These are phyloP conservation scores for Myrmecobius fasciatus DNA, from an alignment of 2,113 vertebrate genomes.

Conservation along the genomic window DNA sequence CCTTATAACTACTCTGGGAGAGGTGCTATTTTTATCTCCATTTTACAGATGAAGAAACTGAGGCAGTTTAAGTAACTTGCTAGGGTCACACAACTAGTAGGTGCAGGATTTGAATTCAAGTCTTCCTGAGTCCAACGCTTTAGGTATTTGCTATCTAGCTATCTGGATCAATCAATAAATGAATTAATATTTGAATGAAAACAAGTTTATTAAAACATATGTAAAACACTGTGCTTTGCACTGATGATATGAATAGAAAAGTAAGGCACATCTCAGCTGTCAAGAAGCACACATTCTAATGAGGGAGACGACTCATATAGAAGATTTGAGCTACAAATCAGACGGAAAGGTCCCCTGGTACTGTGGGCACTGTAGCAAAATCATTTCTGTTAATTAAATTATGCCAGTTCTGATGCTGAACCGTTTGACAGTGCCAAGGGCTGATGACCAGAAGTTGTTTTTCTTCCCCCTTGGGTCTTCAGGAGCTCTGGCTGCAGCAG, in stretches of 20 bases:
- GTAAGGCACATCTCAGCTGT: not conserved
- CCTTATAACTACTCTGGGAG: not conserved
- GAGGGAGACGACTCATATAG: not conserved
- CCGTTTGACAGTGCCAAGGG: too few species aligned
- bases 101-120: not conserved
- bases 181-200: not conserved
- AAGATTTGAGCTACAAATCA: not conserved
- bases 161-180: not conserved
- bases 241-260: not conserved
- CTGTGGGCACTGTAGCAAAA: not conserved
- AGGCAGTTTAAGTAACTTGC: not conserved
- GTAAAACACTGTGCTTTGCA: not conserved
- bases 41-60: not conserved
- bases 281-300: not conserved
- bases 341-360: not conserved
- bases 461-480: not conserved
- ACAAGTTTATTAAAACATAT: not conserved
- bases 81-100: not conserved
- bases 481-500: too few species aligned
- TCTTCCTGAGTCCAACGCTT: not conserved
- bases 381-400: not conserved
- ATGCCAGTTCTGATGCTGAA: not conserved
- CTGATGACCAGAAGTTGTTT: not conserved
- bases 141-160: not conserved
- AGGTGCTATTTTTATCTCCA: not conserved